Evolutionary conservation across 1,140 invertebrate genomes (phyloP).

Genomic region (Drosophila bocqueti): DNA sequence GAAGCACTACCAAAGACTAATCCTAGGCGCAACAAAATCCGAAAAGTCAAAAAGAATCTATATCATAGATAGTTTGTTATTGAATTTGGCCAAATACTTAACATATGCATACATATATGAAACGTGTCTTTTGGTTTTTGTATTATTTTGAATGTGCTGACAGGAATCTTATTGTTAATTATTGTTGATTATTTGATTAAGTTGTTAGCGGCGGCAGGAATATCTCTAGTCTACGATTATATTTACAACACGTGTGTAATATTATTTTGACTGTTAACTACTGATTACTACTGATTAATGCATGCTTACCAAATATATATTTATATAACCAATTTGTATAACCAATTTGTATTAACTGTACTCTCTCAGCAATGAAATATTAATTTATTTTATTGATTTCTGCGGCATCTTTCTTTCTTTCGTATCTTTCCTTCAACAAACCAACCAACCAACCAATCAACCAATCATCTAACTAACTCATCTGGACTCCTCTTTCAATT

Average conservation of each 20-base stretch:
- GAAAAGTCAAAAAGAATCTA: constrained; percentile 22
- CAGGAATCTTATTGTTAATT: constrained; percentile 31
- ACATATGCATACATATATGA: constrained; percentile 12
- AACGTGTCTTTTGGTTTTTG: constrained; percentile 47
- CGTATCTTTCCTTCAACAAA: constrained; percentile 69
- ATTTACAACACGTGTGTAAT: constrained; percentile 43
- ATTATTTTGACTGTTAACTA: constrained; percentile 59
- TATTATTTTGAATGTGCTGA: constrained; percentile 42
- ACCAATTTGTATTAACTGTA: constrained; percentile 62
- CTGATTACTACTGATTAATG: constrained; percentile 53
- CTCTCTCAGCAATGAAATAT: constrained; percentile 59
- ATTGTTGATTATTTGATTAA: constrained; percentile 57
- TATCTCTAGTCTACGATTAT: constrained; percentile 54
- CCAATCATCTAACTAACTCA: constrained; percentile 63
- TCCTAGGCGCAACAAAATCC: constrained; percentile 30
- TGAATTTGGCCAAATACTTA: constrained; percentile 44
- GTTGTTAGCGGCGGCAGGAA: constrained; percentile 18
- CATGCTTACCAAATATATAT: constrained; percentile 72
- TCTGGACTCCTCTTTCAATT: constrained; percentile 59
- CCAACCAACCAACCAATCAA: constrained; percentile 12
- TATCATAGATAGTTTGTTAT: constrained; percentile 46
- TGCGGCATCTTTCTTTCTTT: constrained; percentile 79
- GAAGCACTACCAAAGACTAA: constrained; percentile 50
- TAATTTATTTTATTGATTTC: constrained; percentile 76
- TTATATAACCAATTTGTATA: constrained; percentile 35